A percentile compares a stretch with the other conserved stretches of the same genome.
Conservation (phyloP, 2,797 vertebrate species). For the Sebastes elongatus region DNA sequence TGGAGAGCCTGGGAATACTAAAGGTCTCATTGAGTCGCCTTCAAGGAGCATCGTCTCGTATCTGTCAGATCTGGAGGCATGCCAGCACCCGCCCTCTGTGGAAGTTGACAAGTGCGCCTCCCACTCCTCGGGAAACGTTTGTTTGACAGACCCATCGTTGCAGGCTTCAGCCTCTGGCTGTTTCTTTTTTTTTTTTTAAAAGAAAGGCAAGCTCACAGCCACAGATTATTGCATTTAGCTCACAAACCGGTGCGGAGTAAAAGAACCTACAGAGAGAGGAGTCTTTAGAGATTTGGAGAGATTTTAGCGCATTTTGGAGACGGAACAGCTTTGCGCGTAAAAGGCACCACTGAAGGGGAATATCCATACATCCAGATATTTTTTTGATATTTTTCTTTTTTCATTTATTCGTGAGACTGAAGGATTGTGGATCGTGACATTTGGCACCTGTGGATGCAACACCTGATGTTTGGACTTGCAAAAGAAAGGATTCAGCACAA, state of each 20-base stretch:
- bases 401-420: too few relatives aligned
- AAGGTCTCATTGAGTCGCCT: slow-evolving; percentile 39
- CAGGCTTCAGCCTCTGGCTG: slow-evolving; percentile 82
- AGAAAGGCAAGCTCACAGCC: slow-evolving; percentile 87
- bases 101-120: slow-evolving; percentile 76
- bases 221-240: slow-evolving; percentile 87
- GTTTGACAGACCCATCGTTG: slow-evolving; percentile 77
- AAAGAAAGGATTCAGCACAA: slow-evolving; percentile 21
- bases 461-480: slow-evolving; percentile 49
- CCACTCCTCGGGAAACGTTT: slow-evolving; percentile 57
- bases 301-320: slow-evolving; percentile 39
- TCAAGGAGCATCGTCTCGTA: slow-evolving; percentile 60
- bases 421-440: slow-evolving; percentile 22
- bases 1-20: neutral
- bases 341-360: slow-evolving; percentile 24
- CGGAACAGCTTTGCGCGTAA: slow-evolving; percentile 50
- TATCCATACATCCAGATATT: too few relatives aligned
- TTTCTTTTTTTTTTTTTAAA: slow-evolving; percentile 81
- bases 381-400: too few relatives aligned
- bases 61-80: slow-evolving; percentile 70
- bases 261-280: slow-evolving; percentile 78
- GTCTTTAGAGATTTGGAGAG: too few relatives aligned
- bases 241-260: slow-evolving; percentile 82
- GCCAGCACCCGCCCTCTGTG: slow-evolving; percentile 80
- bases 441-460: slow-evolving; percentile 75